Evolutionary conservation across 2,113 vertebrate genomes (phyloP).

Genomic region (Spermophilus dauricus): DNA sequence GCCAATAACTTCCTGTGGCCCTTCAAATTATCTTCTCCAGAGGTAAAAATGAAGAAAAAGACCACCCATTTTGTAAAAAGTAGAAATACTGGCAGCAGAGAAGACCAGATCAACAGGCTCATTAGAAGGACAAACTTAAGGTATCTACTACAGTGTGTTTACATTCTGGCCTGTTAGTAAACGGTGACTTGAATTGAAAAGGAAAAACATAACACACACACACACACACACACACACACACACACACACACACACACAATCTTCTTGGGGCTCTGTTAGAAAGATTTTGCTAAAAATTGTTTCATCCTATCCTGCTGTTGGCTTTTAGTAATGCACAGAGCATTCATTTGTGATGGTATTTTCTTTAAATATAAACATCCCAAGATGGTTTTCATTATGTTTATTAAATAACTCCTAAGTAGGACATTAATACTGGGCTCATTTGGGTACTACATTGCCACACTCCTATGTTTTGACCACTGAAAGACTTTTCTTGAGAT

Average conservation of each 20-base stretch:
- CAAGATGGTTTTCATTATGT: not conserved
- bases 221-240: too few relatives aligned
- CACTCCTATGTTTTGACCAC: not conserved
- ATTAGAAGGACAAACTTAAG: not conserved
- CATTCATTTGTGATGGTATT: slow-evolving; percentile 37
- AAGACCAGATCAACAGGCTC: not conserved
- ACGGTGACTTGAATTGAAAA: not conserved
- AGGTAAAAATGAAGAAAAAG: not conserved
- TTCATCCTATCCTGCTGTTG: not conserved
- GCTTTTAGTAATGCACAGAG: slow-evolving; percentile 45
- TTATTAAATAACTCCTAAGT: slow-evolving; percentile 8
- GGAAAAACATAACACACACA: too few relatives aligned
- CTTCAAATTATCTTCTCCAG: not conserved
- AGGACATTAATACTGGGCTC: not conserved
- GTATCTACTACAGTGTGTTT: not conserved
- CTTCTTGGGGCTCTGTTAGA: slow-evolving; percentile 22
- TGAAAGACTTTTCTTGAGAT: slow-evolving; percentile 78
- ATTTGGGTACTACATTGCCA: not conserved
- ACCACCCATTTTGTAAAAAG: not conserved
- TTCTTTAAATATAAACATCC: slow-evolving; percentile 56
- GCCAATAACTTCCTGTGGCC: not conserved
- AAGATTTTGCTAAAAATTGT: slow-evolving; percentile 64
- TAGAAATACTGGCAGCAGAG: not conserved
- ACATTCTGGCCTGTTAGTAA: not conserved
- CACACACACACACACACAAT: not conserved